A percentile compares a stretch with the other conserved stretches of the same genome.
These are phyloP conservation scores for Synchiropus splendidus DNA, from an alignment of 2,113 vertebrate species.

Conservation along the genomic window DNA sequence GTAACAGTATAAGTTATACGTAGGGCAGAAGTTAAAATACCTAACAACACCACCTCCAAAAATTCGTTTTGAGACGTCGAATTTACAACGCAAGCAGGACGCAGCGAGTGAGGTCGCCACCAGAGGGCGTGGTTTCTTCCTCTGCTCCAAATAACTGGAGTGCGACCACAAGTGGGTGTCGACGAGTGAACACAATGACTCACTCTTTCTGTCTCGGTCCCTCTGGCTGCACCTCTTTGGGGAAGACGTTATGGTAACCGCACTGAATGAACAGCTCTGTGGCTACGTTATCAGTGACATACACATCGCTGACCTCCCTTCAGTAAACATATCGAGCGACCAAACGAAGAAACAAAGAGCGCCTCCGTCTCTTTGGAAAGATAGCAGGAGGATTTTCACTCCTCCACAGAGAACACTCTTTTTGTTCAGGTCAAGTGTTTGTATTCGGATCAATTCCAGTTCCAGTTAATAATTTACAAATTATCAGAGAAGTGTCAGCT, in stretches of 20 bases:
- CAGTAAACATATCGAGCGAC: conserved; percentile 23
- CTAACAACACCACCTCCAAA: no score
- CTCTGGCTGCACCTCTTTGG: no score
- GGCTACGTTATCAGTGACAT: conserved; percentile 1
- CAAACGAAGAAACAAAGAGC: conserved; percentile 9
- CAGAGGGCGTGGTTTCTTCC: conserved; percentile 33
- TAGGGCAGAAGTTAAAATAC: no score
- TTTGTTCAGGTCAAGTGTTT: conserved; percentile 9
- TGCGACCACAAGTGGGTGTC: conserved; percentile 27
- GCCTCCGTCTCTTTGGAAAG: background rate
- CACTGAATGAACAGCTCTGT: no score
- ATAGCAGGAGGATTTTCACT: background rate
- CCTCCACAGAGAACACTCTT: conserved; percentile 8
- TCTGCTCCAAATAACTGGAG: background rate
- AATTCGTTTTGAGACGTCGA: no score
- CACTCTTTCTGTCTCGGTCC: conserved; percentile 44
- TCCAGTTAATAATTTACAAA: conserved; percentile 42
- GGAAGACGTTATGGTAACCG: no score
- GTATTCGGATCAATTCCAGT: conserved; percentile 9
- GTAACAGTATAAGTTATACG: no score
- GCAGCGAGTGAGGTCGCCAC: no score
- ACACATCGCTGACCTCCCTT: conserved; percentile 9
- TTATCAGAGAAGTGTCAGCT: conserved; percentile 4
- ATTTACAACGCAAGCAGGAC: no score
- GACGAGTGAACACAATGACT: conserved; percentile 33